Conservation (phyloP, 2,888 invertebrate species). For the Melinopterus prodromus region DNA sequence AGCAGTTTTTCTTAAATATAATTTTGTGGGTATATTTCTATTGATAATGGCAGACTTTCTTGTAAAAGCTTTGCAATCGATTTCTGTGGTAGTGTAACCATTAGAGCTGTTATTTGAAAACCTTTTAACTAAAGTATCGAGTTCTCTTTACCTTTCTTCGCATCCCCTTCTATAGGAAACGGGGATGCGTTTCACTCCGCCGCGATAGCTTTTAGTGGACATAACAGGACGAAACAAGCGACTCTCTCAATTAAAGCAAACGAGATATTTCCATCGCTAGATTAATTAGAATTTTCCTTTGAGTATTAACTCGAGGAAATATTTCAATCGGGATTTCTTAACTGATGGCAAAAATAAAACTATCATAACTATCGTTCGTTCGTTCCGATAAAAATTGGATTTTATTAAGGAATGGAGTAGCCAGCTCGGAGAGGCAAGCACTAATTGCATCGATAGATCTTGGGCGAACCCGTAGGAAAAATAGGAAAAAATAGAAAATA, state of each 20-base stretch:
- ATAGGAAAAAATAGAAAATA: neutral
- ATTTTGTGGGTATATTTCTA: too few relatives aligned
- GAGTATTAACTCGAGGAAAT: neutral
- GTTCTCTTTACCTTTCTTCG: constrained; percentile 21
- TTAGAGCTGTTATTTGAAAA: constrained; percentile 35
- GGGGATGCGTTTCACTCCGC: neutral
- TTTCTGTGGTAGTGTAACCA: constrained; percentile 27
- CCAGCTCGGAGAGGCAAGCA: neutral
- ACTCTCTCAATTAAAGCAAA: neutral
- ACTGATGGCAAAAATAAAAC: neutral
- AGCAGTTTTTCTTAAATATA: too few relatives aligned
- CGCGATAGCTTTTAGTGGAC: neutral
- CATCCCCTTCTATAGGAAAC: neutral
- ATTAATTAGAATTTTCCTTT: neutral
- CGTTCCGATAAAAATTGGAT: neutral
- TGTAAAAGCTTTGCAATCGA: neutral
- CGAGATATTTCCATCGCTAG: neutral
- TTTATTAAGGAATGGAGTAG: neutral
- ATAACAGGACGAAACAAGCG: neutral
- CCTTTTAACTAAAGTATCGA: constrained; percentile 34
- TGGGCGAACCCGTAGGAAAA: neutral
- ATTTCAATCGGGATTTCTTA: neutral
- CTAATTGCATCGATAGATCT: neutral
- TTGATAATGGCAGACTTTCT: too few relatives aligned
- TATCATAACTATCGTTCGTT: neutral